Conservation (phyloP, 1,140 invertebrate species). For the Drosophila ohnishii region DNA sequence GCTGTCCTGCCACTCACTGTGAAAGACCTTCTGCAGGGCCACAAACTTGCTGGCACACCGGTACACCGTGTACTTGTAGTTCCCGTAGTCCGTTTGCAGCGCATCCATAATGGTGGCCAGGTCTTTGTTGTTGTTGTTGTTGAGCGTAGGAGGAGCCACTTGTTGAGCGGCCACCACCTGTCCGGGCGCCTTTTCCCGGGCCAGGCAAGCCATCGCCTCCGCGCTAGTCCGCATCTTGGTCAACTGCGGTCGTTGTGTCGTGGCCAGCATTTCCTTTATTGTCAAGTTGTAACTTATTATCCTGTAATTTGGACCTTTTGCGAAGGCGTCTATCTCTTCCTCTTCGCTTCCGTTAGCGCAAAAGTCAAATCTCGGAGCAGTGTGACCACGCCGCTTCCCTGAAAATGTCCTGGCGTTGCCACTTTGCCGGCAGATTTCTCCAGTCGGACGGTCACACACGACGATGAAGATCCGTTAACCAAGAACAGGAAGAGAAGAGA, state of each 20-base stretch:
- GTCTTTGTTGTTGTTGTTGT: constrained; percentile 49
- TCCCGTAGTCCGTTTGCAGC: constrained; percentile 60
- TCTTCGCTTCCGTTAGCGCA: constrained; percentile 64
- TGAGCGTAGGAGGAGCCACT: constrained; percentile 12
- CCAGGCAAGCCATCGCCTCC: constrained; percentile 38
- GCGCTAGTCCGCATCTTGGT: constrained; percentile 49
- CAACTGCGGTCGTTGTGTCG: constrained; percentile 31
- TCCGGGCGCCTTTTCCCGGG: constrained; percentile 49
- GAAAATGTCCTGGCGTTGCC: too few species aligned
- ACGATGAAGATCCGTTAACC: too few species aligned
- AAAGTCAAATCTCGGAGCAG: constrained; percentile 63
- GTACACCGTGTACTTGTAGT: constrained; percentile 80
- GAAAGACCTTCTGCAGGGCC: constrained; percentile 71
- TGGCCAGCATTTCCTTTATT: constrained; percentile 15
- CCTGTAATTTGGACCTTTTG: neutral
- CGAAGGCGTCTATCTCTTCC: constrained; percentile 48
- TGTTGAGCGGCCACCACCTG: constrained; percentile 29
- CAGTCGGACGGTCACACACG: too few species aligned
- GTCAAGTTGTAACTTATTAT: neutral
- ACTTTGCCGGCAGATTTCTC: too few species aligned
- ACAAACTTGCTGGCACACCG: constrained; percentile 77
- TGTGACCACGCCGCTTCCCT: constrained; percentile 1
- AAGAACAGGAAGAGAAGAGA: too few species aligned
- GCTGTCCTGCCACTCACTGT: constrained; percentile 59
- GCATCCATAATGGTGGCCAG: constrained; percentile 63